These are phyloP conservation scores for Corythornis leucogaster DNA, from an alignment of 2,797 vertebrate species.

Conservation along the genomic window DNA sequence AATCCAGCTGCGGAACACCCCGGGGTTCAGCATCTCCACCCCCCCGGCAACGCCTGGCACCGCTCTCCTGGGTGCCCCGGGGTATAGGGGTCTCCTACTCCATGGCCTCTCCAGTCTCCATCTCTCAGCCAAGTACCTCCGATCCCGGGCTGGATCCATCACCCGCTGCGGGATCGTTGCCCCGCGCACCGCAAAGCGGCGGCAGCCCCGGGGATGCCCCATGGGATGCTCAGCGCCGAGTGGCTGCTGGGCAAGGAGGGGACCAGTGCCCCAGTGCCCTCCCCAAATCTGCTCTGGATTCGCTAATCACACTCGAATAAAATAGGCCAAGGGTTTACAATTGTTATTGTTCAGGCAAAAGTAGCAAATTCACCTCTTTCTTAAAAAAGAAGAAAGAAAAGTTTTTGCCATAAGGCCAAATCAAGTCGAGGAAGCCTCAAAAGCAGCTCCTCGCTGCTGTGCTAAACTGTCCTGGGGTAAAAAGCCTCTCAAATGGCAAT, in stretches of 20 bases:
- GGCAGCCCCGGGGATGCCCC: fast-evolving
- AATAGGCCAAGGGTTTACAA: neutral
- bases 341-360: neutral
- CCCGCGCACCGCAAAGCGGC: fast-evolving
- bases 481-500: neutral
- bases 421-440: neutral
- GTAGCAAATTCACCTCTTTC: neutral
- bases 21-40: neutral
- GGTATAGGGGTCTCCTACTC: neutral
- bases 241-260: neutral
- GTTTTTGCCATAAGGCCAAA: neutral
- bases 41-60: neutral
- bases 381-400: neutral
- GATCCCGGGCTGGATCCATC: neutral
- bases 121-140: neutral
- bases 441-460: neutral
- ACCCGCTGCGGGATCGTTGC: neutral
- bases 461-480: neutral
- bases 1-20: neutral
- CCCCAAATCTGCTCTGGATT: neutral
- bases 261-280: neutral
- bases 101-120: neutral
- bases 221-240: fast-evolving
- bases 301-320: neutral
- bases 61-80: fast-evolving